phyloP scores from a whole-genome alignment of 1,140 invertebrate genomes.

The Octopus bimaculoides region DNA sequence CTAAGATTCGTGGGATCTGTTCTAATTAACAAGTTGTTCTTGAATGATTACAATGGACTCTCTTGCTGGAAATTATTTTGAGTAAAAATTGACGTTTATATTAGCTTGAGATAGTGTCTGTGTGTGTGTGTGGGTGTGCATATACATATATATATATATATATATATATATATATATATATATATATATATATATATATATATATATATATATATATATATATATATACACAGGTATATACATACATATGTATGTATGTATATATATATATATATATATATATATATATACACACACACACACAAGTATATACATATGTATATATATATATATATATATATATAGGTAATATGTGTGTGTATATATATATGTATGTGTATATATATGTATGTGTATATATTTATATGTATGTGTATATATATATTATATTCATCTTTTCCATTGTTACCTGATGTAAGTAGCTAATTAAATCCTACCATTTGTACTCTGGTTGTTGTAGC shows the following conservation, averaged over 20 bases:
- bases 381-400: no score
- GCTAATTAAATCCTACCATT: no score
- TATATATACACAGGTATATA: not conserved
- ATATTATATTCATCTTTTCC: not conserved
- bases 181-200: not conserved
- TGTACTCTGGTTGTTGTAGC: no score
- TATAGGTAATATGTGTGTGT: no score
- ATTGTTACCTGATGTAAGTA: no score
- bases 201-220: not conserved
- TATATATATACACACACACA: not conserved
- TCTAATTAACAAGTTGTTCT: no score
- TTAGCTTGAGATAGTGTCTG: not conserved
- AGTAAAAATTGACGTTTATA: not conserved
- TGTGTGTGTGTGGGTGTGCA: not conserved
- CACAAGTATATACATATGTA: not conserved
- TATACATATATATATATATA: not conserved
- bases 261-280: not conserved
- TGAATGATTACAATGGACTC: no score
- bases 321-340: not conserved
- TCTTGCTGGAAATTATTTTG: no score
- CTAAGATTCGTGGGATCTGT: no score
- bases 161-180: not conserved
- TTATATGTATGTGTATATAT: no score
- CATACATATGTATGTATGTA: not conserved
- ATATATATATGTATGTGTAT: conserved; percentile 1